phyloP scores from a whole-genome alignment of 2,888 invertebrate genomes.

The Pardosa pseudoannulata region DNA sequence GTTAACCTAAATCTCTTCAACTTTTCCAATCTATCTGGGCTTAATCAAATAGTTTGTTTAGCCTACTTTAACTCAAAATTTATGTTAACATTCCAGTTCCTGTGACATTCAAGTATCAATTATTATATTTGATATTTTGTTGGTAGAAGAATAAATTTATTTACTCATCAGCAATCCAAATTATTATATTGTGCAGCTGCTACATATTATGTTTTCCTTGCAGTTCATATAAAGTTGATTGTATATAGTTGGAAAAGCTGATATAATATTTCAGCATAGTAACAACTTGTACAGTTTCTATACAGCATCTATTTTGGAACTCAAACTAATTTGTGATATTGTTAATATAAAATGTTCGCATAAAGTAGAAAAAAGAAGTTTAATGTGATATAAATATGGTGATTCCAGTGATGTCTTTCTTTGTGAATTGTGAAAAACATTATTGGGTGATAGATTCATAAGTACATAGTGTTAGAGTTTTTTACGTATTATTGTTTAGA shows the following conservation, averaged over 20 bases:
- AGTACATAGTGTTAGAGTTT: conserved; percentile 63
- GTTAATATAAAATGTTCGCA: conserved; percentile 71
- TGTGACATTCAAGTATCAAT: background rate
- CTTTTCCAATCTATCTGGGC: too few relatives aligned
- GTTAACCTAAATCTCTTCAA: too few relatives aligned
- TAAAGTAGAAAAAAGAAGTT: conserved; percentile 64
- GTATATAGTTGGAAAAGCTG: conserved; percentile 64
- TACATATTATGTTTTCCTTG: conserved; percentile 7
- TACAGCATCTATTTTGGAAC: conserved; percentile 72
- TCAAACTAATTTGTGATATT: conserved; percentile 73
- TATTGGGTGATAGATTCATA: conserved; percentile 69
- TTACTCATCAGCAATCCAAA: background rate
- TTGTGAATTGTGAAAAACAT: conserved; percentile 60
- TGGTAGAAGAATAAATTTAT: background rate
- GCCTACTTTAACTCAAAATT: too few relatives aligned
- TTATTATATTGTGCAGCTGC: background rate
- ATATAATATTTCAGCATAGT: conserved; percentile 52
- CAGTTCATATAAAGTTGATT: conserved; percentile 54
- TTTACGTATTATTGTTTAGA: conserved; percentile 40
- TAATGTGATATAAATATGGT: conserved; percentile 72
- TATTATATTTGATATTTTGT: background rate
- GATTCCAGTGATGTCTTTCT: conserved; percentile 72
- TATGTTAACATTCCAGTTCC: background rate
- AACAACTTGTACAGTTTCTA: conserved; percentile 71
- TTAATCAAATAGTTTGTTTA: too few relatives aligned